These are phyloP conservation scores for Scytalopus superciliaris DNA, from an alignment of 2,113 vertebrate species.

Conservation along the genomic window DNA sequence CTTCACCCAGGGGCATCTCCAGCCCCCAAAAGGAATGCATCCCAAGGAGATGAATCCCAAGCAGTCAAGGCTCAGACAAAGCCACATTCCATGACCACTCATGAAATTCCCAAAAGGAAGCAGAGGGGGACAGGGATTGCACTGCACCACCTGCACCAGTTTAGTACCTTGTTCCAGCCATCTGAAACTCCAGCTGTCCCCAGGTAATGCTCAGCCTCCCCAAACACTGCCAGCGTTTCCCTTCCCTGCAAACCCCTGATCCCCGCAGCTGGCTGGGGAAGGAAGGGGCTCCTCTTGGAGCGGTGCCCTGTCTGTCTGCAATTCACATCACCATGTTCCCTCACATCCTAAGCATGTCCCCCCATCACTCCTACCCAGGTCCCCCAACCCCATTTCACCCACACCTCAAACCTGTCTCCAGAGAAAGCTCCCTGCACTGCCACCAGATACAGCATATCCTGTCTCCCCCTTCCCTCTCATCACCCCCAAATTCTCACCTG, in stretches of 20 bases:
- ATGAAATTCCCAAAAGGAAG: not conserved
- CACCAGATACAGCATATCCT: not conserved
- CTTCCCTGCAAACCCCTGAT: not conserved
- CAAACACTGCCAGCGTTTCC: not conserved
- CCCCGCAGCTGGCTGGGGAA: no score
- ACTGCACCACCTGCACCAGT: not conserved
- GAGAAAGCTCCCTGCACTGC: not conserved
- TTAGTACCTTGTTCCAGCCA: not conserved
- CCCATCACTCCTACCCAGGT: fast-evolving
- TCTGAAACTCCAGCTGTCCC: not conserved
- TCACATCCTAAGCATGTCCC: not conserved
- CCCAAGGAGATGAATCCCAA: not conserved
- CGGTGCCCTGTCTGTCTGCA: not conserved
- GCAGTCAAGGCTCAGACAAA: not conserved
- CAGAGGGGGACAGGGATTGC: not conserved
- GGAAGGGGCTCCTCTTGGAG: not conserved
- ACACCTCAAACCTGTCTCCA: not conserved
- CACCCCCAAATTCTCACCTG: not conserved
- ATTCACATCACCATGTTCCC: fast-evolving
- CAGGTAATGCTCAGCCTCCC: not conserved
- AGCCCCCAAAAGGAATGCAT: not conserved
- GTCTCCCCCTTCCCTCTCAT: not conserved
- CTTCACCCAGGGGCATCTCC: not conserved
- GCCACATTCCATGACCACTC: not conserved
- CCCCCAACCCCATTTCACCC: not conserved